Base-by-base conservation (phyloP, 2,113 vertebrate species). In the Corapipo altera region DNA sequence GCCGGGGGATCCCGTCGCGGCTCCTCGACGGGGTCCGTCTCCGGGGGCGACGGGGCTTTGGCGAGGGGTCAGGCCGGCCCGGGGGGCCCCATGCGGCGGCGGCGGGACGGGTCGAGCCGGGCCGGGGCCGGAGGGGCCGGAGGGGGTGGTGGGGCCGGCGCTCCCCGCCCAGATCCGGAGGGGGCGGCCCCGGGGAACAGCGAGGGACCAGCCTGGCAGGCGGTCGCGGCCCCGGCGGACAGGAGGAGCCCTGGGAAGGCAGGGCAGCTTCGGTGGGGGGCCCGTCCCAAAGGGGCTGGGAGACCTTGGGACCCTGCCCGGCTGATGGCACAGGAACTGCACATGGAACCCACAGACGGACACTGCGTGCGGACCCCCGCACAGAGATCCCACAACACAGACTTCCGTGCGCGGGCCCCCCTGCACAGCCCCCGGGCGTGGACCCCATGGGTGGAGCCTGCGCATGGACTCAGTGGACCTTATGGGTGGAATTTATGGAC, bases 131-230 rank as follows among this genome's bases (percentile, higher is more conserved):
- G 44, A 77, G 78, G 58, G 74, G 73, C 55, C 57, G 44, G 39
- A 81, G 76, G 41, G 67, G 88, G 57, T n/a, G 95, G 95, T 15
- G 64, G 89, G 78, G 62, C 91, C 81, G 79, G 18, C 30, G 79
- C 57, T 74, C 58, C 90, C 95, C 86, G 94, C 93, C 96, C 96
- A 76, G 87, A 96, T 94, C 93, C 95, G 57, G 95, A 93, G 88
- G 76, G 75, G 84, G 55, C 51, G 69, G 94, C 46, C 41, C 14
- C 44, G 19, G 59, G 44, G 64, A 59, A 20, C 71, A 24, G 52
- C 14, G 12, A 33, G 33, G 72, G 46, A 46, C 10, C 32, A 43
- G 58, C 27, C 9, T 33, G 15, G 15, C 30, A 4, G 48, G 21
- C 28, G 27, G 46, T 6, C 52, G 19, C 28, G n/a, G 55, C 11